These are phyloP conservation scores for Pseudopleuronectes americanus DNA, from an alignment of 2,797 vertebrate species.

Conservation along the genomic window DNA sequence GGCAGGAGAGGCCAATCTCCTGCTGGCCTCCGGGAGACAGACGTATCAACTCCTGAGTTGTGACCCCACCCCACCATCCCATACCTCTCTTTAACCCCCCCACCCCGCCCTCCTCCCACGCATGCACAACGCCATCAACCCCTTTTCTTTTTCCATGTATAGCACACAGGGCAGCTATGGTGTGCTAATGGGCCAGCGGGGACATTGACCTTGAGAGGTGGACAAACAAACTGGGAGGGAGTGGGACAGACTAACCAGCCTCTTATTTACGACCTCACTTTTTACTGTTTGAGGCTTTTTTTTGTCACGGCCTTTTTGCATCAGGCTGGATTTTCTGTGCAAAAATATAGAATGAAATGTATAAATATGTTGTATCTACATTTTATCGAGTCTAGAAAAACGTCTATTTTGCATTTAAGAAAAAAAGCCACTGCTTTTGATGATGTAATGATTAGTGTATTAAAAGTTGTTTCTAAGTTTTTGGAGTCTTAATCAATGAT, in stretches of 20 bases:
- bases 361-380: no score
- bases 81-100: neutral
- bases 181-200: constrained; percentile 66
- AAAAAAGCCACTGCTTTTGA: no score
- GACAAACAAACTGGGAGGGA: constrained; percentile 62
- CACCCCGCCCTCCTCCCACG: neutral
- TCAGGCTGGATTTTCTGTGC: neutral
- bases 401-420: no score
- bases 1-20: constrained; percentile 72
- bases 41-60: constrained; percentile 60
- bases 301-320: no score
- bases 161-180: constrained; percentile 41
- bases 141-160: constrained; percentile 58
- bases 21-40: constrained; percentile 70
- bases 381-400: no score
- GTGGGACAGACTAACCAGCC: constrained; percentile 59
- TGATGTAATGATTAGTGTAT: no score
- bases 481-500: no score
- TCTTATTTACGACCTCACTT: constrained; percentile 66
- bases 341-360: no score
- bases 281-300: constrained; percentile 21
- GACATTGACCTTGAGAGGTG: constrained; percentile 74
- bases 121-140: constrained; percentile 15
- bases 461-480: no score
- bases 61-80: constrained; percentile 9